Conservation (phyloP, 2,888 invertebrate genomes). For the Diploptera punctata region DNA sequence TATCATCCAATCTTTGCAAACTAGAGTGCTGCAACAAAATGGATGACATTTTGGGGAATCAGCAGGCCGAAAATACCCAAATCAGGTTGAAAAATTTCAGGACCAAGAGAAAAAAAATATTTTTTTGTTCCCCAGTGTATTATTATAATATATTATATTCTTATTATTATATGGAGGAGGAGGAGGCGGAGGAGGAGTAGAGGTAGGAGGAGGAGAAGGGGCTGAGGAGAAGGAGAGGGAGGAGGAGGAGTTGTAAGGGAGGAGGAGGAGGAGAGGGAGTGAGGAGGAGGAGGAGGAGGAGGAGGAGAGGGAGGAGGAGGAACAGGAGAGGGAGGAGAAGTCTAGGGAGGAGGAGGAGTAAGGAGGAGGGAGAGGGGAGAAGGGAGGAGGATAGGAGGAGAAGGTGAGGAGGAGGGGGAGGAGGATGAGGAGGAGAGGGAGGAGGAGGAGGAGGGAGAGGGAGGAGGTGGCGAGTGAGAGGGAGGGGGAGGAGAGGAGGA, state of each 20-base stretch:
- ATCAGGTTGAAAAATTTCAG: too few species aligned
- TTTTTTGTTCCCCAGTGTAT: too few species aligned
- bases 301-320: too few species aligned
- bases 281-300: neutral
- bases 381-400: neutral
- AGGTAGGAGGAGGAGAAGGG: neutral
- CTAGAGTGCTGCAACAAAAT: too few species aligned
- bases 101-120: too few species aligned
- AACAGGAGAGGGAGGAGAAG: neutral
- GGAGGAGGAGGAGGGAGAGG: neutral
- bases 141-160: too few species aligned
- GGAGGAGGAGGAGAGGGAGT: neutral
- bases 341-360: neutral
- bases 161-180: too few species aligned
- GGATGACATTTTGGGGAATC: too few species aligned
- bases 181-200: constrained; percentile 4
- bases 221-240: neutral
- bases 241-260: neutral
- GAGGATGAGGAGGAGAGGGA: neutral
- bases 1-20: too few species aligned
- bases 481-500: too few species aligned
- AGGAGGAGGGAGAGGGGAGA: neutral
- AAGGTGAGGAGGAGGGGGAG: neutral
- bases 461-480: neutral
- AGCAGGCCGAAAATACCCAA: too few species aligned